Evolutionary conservation across 2,113 vertebrate genomes (phyloP).

Genomic region (Lynx canadensis): DNA sequence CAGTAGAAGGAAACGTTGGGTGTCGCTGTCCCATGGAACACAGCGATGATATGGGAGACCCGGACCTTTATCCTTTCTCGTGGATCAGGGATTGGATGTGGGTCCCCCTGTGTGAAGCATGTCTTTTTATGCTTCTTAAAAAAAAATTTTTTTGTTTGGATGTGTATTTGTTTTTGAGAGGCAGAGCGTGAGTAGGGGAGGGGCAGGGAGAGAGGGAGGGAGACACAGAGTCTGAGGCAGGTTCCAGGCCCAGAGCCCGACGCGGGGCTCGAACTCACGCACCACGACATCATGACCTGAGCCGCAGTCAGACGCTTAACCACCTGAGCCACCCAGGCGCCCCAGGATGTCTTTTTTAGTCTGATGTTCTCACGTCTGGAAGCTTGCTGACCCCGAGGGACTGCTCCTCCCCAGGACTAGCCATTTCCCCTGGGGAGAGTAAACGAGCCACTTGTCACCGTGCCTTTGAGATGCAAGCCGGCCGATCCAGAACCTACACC

Average conservation of each 20-base stretch:
- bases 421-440: neutral
- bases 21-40: rapidly evolving
- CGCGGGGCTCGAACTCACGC: too few species aligned
- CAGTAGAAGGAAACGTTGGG: neutral
- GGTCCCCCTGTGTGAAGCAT: rapidly evolving
- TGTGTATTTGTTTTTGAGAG: too few species aligned
- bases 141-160: too few species aligned
- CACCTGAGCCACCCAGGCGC: too few species aligned
- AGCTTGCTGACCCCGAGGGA: neutral
- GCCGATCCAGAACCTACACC: neutral
- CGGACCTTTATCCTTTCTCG: rapidly evolving
- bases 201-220: too few species aligned
- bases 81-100: neutral
- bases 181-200: too few species aligned
- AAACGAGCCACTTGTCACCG: too few species aligned
- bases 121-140: neutral
- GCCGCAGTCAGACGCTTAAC: too few species aligned
- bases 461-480: neutral
- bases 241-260: too few species aligned
- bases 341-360: neutral
- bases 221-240: too few species aligned
- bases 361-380: neutral
- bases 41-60: neutral
- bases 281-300: too few species aligned
- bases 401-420: too few species aligned